Conservation (phyloP, 2,797 vertebrate species). For the Passerculus sandwichensis region DNA sequence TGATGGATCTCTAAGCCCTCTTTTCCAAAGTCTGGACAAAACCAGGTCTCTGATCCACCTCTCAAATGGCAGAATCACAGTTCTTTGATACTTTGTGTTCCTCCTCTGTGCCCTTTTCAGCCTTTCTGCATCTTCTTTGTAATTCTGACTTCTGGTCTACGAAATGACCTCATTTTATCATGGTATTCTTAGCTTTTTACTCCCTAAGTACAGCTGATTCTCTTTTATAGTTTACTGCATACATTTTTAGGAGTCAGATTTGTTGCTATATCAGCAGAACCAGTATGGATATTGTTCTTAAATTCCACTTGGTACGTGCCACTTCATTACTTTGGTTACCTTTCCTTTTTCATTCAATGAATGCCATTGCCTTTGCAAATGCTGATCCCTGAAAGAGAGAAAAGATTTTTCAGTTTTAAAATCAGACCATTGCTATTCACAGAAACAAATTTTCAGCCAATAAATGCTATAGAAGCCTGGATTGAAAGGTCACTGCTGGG, state of each 20-base stretch:
- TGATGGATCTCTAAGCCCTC: not conserved
- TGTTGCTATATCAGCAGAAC: not conserved
- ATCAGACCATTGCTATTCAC: constrained; percentile 25
- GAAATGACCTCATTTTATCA: not conserved
- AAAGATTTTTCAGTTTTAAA: constrained; percentile 26
- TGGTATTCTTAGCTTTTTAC: not conserved
- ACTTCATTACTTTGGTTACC: not conserved
- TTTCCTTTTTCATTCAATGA: constrained; percentile 18
- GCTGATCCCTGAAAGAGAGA: not conserved
- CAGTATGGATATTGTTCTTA: fast-evolving
- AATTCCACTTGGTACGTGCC: not conserved
- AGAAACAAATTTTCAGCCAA: constrained; percentile 39
- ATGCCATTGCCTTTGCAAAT: not conserved
- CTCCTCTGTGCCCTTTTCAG: not conserved
- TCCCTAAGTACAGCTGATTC: not conserved
- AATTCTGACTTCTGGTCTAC: not conserved
- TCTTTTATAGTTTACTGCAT: not conserved
- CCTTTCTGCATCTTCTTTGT: not conserved
- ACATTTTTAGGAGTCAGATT: not conserved
- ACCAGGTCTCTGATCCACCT: not conserved
- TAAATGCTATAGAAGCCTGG: constrained; percentile 10
- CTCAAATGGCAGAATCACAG: not conserved
- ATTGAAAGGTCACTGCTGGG: constrained; percentile 27
- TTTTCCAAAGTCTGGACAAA: not conserved
- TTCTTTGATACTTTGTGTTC: not conserved